Evolutionary conservation across 2,113 vertebrate species (phyloP), one percentile per base, ranked within the genome.

Genomic region (Oncorhynchus kisutch): DNA sequence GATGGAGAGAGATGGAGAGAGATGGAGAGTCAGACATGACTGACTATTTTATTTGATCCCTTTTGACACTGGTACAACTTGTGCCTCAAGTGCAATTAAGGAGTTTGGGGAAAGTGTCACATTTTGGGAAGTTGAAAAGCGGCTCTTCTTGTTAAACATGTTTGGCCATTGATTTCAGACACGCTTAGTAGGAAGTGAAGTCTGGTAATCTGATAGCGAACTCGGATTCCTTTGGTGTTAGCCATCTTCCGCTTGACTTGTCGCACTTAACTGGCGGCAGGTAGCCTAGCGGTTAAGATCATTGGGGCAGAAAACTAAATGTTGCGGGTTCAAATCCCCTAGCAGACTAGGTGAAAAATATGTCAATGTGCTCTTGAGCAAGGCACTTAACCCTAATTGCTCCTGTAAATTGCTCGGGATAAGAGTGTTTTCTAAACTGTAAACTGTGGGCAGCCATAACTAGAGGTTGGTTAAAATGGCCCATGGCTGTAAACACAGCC

Each of bases 81-180:
- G 62, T 81, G 70, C 74, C 78, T 82, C 27, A 80, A 74, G 82
- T 83, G 75, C 16, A 71, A 81, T 86, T 85, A 83, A 62, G 18
- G 7, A 80, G 73, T 76, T 80, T 70, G 66, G 73, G 84, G 75
- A 73, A 77, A 70, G 73, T 31, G 34, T 49, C 45, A 71, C 70
- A 72, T 84, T 70, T 62, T 62, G 59, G 24, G 75, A 85, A 72
- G 70, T 76, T 78, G 66, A 69, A 76, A 39, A 62, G 77, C 81
- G 77, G 68, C 68, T 69, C 59, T 79, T 76, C 82, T 70, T 81
- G 67, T 81, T 80, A n/a, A 72, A 88, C 88, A 84, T 89, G 83
- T 90, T 91, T 90, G 88, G 89, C 85, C 84, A 86, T 54, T 54
- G 82, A 22, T 13, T 62, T 62, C 18, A 24, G 59, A 62, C 59